Conservation (phyloP, 2,113 vertebrate genomes). For the Sporophila hypoxantha region DNA sequence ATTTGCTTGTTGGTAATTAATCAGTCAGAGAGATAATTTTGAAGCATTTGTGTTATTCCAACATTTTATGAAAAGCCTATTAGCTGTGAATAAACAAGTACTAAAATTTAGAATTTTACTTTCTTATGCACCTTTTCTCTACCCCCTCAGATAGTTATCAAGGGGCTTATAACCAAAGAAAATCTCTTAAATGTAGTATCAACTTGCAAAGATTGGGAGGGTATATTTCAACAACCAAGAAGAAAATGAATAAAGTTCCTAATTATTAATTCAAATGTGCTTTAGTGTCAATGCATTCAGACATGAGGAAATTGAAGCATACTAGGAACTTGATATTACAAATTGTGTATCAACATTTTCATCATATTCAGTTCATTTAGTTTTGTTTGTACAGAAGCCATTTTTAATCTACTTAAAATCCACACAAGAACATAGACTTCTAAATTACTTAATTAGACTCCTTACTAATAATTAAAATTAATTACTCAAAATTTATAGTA, state of each 20-base stretch:
- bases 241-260: neutral
- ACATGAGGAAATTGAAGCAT: neutral
- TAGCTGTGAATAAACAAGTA: neutral
- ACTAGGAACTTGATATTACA: neutral
- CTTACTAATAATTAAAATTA: neutral
- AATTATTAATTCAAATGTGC: neutral
- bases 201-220: neutral
- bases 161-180: neutral
- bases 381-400: neutral
- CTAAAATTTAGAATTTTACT: neutral
- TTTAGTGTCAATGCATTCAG: neutral
- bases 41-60: neutral
- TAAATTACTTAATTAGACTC: neutral
- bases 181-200: constrained; percentile 3
- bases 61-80: neutral
- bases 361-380: neutral
- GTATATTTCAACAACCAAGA: neutral
- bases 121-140: neutral
- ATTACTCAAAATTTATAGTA: neutral
- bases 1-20: neutral
- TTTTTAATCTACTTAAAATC: constrained; percentile 6
- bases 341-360: neutral
- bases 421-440: neutral
- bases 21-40: neutral
- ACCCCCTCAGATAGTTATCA: neutral